Evolutionary conservation across 2,888 invertebrate genomes (phyloP), one percentile per base, ranked within the genome.

Genomic region (Lasioglossum villosulum): DNA sequence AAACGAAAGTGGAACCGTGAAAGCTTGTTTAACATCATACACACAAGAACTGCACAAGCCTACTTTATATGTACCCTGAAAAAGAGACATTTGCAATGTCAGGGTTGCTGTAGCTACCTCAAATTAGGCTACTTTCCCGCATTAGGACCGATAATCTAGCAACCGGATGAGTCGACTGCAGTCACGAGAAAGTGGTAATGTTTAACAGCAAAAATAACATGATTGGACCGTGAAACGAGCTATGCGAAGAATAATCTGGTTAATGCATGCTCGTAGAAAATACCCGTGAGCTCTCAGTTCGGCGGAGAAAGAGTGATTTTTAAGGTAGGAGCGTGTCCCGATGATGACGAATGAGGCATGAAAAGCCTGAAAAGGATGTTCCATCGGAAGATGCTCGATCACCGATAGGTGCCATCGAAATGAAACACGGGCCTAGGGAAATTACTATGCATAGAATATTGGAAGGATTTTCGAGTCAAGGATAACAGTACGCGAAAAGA

Each of bases 391-490:
- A 63, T 71, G 63, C 74, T 72, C 73, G 75, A 77, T 39, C 77
- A 66, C 14, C 76, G 37, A 52, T 6, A n/a, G 45, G 19, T 72
- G 56, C 56, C 84, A 23, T 75, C 84, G 80, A 83, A 75, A 77
- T 16, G 71, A 63, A 42, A 74, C 76, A 75, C 66, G 63, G 73
- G 52, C 23, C 52, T 52, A 52, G 52, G 10, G 3, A 52, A n/a
- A 52, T 52, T 52, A 52, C 52, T 52, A 52, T 52, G 23, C 23
- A 10, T 10, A 52, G 52, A 52, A 23, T 52, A 52, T 52, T 10
- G 8, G 48, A 48, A 8, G 23, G 3, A 52, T n/a, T 52, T 52
- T 52, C 48, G 8, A 52, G 48, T 48, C 23, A 6, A 48, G 48
- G 48, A 52, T 52, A 52, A 5, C 23, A 52, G 5, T 1, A 8